These are phyloP conservation scores for Mallotus villosus DNA, from an alignment of 2,797 vertebrate genomes.

Conservation along the genomic window DNA sequence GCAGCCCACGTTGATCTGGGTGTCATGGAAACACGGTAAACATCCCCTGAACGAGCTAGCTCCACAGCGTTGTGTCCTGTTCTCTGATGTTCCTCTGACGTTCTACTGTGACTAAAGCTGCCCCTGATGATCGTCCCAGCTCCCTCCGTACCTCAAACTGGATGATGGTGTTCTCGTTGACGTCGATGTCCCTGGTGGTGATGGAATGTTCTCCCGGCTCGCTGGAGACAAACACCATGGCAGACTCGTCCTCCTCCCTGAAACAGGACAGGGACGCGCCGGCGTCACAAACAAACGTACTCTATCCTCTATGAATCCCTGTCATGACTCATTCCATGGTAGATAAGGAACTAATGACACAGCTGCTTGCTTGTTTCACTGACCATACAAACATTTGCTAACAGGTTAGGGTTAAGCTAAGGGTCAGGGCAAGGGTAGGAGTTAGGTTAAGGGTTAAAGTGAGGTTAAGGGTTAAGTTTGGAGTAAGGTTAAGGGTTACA, in stretches of 20 bases:
- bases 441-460: no score
- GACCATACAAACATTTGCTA: background rate
- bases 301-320: no score
- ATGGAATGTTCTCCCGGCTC: slow-evolving; percentile 96
- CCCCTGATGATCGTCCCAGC: background rate
- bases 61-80: no score
- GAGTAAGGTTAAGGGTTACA: no score
- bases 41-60: no score
- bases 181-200: slow-evolving; percentile 91
- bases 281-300: slow-evolving; percentile 11
- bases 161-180: slow-evolving; percentile 95
- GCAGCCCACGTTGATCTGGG: slow-evolving; percentile 94
- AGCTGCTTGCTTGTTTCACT: no score
- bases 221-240: slow-evolving; percentile 96
- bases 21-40: slow-evolving; percentile 33
- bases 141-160: slow-evolving; percentile 90
- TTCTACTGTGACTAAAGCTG: background rate
- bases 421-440: no score
- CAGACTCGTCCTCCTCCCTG: slow-evolving; percentile 95
- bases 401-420: no score
- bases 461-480: no score
- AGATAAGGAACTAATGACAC: background rate
- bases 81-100: background rate
- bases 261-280: background rate
- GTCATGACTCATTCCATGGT: no score